Evolutionary conservation across 1,140 invertebrate genomes (phyloP), one percentile per base, ranked within the genome.

Genomic region (Drosophila auraria): DNA sequence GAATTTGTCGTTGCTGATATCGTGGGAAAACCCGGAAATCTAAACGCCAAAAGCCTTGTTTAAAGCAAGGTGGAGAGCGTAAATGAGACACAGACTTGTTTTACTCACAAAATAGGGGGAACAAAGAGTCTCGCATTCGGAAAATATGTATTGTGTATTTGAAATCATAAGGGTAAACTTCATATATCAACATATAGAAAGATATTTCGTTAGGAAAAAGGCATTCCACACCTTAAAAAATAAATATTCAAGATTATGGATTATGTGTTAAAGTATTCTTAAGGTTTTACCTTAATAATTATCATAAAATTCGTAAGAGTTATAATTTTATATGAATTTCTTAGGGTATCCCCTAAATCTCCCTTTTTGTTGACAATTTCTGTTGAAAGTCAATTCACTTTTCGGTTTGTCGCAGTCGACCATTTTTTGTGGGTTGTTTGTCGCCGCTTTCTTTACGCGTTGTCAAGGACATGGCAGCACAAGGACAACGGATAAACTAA

Each of bases 1-100:
- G 65, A 82, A 82, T 71, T 65, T 77, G 62, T 80, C 78, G 42
- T 49, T 59, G 57, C 23, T 25, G 23, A 59, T 76, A 56, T 77
- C 56, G 70, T 70, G 58, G 47, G 63, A 70, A 80, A 62, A 59
- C 11, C 50, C 63, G 40, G 27, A 53, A 45, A 53, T 12, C 36
- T 33, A 25, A 44, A n/a, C 9, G 15, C 8, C 9, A 51, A 68
- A 38, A 38, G 47, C 62, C 30, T 27, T 4, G 23, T 17, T 62
- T 45, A 23, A 33, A 17, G 14, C 40, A 62, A 17, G 27, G 27
- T 40, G 20, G 23, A 15, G 20, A 17, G 23, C n/a, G 30, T 14
- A 30, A 57, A 63, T 40, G 23, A 56, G 27, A 7, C 5, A 4
- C 14, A 12, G 14, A 33, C 17, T 20, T 25, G 4, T 7, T 4